These are phyloP conservation scores for Phataginus tricuspis DNA, from an alignment of 2,797 vertebrate species.

Conservation along the genomic window DNA sequence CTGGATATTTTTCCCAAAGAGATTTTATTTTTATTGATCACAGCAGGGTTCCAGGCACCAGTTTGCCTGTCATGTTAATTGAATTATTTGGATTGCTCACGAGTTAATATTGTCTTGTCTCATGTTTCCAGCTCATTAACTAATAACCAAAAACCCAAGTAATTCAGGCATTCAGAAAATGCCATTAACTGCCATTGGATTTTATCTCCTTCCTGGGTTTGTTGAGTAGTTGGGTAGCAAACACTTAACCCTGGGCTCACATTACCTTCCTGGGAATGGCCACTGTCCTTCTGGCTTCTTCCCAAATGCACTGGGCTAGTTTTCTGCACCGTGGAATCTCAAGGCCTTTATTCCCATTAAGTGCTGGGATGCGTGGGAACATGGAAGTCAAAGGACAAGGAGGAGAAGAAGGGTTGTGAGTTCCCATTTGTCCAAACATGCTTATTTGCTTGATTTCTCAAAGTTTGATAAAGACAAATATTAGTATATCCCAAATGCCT, in stretches of 20 bases:
- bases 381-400: not conserved
- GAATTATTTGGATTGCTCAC: constrained; percentile 69
- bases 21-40: constrained; percentile 64
- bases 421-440: not conserved
- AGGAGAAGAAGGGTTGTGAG: not conserved
- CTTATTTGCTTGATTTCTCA: not conserved
- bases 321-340: not conserved
- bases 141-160: constrained; percentile 64
- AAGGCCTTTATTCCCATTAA: not conserved
- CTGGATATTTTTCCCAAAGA: constrained; percentile 33
- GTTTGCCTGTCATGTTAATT: constrained; percentile 67
- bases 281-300: not conserved
- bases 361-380: not conserved
- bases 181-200: not conserved
- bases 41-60: constrained; percentile 36
- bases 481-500: not conserved
- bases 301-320: not conserved
- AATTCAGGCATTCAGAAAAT: constrained; percentile 64
- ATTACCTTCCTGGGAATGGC: not conserved
- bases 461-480: not conserved
- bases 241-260: not conserved
- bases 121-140: constrained; percentile 73
- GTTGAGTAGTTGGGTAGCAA: not conserved
- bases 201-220: not conserved
- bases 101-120: constrained; percentile 63